Percentiles rank a stretch among this genome's conserved stretches.
phyloP scores from a whole-genome alignment of 1,140 invertebrate genomes.

The Drosophila rhopaloa region DNA sequence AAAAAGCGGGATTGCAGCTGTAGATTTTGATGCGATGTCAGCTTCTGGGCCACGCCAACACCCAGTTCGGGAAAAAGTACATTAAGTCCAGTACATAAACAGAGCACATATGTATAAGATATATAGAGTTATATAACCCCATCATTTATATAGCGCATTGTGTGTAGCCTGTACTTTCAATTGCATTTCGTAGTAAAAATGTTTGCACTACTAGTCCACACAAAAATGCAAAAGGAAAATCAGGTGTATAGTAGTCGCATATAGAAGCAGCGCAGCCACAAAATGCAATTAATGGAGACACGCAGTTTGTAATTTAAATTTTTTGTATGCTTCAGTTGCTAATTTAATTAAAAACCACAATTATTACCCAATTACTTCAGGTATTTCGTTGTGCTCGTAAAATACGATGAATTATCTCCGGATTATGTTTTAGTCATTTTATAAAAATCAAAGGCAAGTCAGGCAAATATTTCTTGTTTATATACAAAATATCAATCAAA shows the following conservation, averaged over 20 bases:
- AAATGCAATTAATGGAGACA: slow-evolving; percentile 57
- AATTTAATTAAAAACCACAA: slow-evolving; percentile 32
- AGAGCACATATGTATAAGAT: background rate
- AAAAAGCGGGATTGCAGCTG: slow-evolving; percentile 57
- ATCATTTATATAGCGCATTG: slow-evolving; percentile 34
- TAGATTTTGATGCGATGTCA: slow-evolving; percentile 46
- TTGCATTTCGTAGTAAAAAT: slow-evolving; percentile 61
- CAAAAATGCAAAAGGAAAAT: slow-evolving; percentile 1
- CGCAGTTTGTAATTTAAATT: slow-evolving; percentile 41
- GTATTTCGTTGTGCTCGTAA: slow-evolving; percentile 3
- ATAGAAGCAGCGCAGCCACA: slow-evolving; percentile 30
- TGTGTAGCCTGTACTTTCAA: slow-evolving; percentile 60
- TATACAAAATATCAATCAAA: background rate
- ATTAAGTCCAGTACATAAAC: slow-evolving; percentile 17
- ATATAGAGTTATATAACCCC: slow-evolving; percentile 22
- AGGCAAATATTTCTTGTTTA: background rate
- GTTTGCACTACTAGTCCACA: slow-evolving; percentile 3
- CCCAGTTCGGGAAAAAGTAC: slow-evolving; percentile 37
- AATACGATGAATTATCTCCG: slow-evolving; percentile 5
- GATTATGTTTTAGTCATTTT: background rate
- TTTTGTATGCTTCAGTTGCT: slow-evolving; percentile 26
- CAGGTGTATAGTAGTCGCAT: slow-evolving; percentile 18
- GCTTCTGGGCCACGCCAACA: slow-evolving; percentile 53
- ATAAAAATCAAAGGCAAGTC: background rate
- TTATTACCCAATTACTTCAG: slow-evolving; percentile 10